phyloP scores from a whole-genome alignment of 2,797 vertebrate genomes.

The Gouania willdenowi region DNA sequence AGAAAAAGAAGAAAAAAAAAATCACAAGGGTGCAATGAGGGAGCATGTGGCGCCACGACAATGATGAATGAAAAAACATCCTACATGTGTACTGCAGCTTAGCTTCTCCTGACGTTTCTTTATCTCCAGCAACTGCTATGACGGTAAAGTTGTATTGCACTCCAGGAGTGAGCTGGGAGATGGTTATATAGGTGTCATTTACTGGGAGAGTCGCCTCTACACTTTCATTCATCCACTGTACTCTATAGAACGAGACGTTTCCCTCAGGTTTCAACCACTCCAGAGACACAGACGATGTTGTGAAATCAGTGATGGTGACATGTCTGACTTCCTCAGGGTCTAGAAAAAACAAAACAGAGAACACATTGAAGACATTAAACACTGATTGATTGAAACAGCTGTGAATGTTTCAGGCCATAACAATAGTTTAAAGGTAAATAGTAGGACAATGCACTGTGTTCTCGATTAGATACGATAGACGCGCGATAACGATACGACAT shows the following conservation, averaged over 20 bases:
- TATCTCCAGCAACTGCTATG: slow-evolving; percentile 23
- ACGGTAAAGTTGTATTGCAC: slow-evolving; percentile 5
- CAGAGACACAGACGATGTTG: slow-evolving; percentile 20
- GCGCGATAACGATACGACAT: too few species aligned
- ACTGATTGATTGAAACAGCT: too few species aligned
- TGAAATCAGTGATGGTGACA: background rate
- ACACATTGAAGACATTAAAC: too few species aligned
- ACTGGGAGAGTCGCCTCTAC: accelerated
- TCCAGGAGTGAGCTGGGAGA: slow-evolving; percentile 19
- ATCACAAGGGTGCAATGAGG: background rate
- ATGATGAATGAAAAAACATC: too few species aligned
- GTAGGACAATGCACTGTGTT: too few species aligned
- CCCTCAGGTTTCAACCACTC: slow-evolving; percentile 23
- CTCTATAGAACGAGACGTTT: slow-evolving; percentile 9
- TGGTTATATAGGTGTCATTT: background rate
- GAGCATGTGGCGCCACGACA: too few species aligned
- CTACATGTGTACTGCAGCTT: slow-evolving; percentile 11
- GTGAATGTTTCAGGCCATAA: too few species aligned
- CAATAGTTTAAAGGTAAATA: too few species aligned
- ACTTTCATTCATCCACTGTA: slow-evolving; percentile 10
- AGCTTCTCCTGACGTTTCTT: background rate
- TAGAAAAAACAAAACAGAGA: background rate
- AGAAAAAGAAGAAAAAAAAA: too few species aligned
- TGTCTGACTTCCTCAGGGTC: slow-evolving; percentile 14
- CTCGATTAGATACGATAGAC: too few species aligned